phyloP scores from a whole-genome alignment of 2,888 invertebrate genomes.

The Pseudeuparius sepicola region DNA sequence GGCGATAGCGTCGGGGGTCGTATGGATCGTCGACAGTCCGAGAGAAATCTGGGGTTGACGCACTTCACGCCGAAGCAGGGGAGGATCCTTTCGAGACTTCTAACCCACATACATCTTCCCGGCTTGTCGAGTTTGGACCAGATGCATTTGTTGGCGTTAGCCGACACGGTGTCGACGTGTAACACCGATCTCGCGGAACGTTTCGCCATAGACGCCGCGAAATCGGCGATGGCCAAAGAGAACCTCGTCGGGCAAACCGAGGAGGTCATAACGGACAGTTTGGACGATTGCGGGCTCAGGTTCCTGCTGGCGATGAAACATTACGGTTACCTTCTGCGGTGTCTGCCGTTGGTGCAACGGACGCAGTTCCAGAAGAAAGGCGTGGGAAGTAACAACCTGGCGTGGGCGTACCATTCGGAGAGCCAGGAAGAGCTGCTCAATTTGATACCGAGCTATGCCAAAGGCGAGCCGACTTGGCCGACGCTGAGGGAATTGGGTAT shows the following conservation, averaged over 20 bases:
- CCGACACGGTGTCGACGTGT: constrained; percentile 94
- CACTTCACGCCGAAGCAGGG: constrained; percentile 82
- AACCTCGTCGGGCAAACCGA: constrained; percentile 47
- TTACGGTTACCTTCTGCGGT: constrained; percentile 88
- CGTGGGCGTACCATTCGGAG: constrained; percentile 99
- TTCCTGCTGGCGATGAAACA: constrained; percentile 97
- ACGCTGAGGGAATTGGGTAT: constrained; percentile 82
- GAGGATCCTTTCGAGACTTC: constrained; percentile 70
- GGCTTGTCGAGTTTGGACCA: constrained; percentile 95
- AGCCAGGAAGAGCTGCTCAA: constrained; percentile 90
- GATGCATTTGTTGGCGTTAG: constrained; percentile 97
- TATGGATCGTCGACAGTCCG: constrained; percentile 40
- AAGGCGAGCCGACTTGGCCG: constrained; percentile 80
- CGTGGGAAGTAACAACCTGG: constrained; percentile 81
- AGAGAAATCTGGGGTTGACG: constrained; percentile 46
- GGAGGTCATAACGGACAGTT: constrained; percentile 58
- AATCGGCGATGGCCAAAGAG: constrained; percentile 56
- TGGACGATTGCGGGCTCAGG: constrained; percentile 95
- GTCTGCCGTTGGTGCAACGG: constrained; percentile 83
- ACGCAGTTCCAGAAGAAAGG: constrained; percentile 73
- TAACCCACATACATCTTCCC: constrained; percentile 92
- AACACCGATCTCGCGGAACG: constrained; percentile 81
- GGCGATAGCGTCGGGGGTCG: constrained; percentile 41
- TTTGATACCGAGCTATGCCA: constrained; percentile 78
- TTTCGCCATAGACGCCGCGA: constrained; percentile 60